These are phyloP conservation scores for Fissipunctia ypsillon DNA, from an alignment of 2,888 invertebrate genomes.

Conservation along the genomic window DNA sequence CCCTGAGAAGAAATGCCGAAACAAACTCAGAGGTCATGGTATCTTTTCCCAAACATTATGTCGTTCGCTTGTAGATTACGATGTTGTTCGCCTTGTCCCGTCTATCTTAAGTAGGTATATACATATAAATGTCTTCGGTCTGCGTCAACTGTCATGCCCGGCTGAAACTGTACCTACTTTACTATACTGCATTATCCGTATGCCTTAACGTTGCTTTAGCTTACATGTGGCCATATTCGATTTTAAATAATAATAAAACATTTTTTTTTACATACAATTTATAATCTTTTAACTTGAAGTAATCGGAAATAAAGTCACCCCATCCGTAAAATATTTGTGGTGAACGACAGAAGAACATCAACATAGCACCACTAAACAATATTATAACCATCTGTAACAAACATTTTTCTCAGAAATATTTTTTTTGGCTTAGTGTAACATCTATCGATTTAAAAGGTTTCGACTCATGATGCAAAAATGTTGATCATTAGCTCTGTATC, in stretches of 20 bases:
- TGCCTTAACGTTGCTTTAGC: not conserved
- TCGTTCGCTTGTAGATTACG: not conserved
- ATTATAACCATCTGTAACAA: constrained; percentile 80
- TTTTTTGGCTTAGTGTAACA: not conserved
- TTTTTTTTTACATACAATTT: constrained; percentile 73
- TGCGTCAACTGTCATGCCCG: not conserved
- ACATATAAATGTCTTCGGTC: not conserved
- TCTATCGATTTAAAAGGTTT: not conserved
- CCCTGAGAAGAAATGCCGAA: not conserved
- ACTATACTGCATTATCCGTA: not conserved
- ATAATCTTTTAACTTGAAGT: constrained; percentile 63
- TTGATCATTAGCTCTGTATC: not conserved
- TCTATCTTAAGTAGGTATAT: not conserved
- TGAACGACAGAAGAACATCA: constrained; percentile 80
- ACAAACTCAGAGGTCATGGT: not conserved
- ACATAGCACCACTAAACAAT: constrained; percentile 74
- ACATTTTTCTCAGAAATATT: not conserved
- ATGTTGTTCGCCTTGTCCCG: not conserved
- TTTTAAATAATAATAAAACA: not conserved
- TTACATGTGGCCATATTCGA: not conserved
- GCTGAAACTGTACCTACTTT: not conserved
- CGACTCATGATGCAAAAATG: not conserved
- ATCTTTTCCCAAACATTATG: not conserved
- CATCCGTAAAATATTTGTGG: constrained; percentile 83
- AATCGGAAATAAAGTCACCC: constrained; percentile 74